Percentiles rank a stretch among this genome's conserved stretches.
Evolutionary conservation across 2,113 vertebrate species (phyloP).

Genomic region (Puffinus mauretanicus): DNA sequence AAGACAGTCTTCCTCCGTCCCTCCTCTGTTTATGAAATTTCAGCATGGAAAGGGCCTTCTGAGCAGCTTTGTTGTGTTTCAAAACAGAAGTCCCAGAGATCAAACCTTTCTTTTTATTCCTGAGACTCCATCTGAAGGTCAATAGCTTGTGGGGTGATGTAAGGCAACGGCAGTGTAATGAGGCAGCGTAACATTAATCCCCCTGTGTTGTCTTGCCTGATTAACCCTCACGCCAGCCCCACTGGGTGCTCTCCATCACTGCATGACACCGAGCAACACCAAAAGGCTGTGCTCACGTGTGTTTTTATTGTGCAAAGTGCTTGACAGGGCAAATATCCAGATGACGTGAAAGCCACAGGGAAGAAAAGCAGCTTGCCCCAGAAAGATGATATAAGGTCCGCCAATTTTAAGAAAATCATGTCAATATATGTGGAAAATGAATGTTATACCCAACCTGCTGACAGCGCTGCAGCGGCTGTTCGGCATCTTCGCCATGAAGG

Average conservation of each 20-base stretch:
- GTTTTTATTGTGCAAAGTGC: neutral
- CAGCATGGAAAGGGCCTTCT: neutral
- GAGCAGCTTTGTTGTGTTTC: conserved; percentile 32
- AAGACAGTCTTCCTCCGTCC: neutral
- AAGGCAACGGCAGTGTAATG: conserved; percentile 29
- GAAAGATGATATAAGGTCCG: neutral
- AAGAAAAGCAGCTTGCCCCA: neutral
- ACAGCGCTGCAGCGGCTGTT: neutral
- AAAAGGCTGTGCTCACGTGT: neutral
- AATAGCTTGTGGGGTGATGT: conserved; percentile 44
- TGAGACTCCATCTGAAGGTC: conserved; percentile 69
- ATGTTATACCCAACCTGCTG: neutral
- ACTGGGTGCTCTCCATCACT: conserved; percentile 27
- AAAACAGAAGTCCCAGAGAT: conserved; percentile 29
- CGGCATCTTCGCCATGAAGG: neutral
- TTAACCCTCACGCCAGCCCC: conserved; percentile 61
- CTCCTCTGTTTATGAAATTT: neutral
- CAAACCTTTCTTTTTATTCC: conserved; percentile 80
- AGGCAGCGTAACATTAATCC: conserved; percentile 55
- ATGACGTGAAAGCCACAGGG: neutral
- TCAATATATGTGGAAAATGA: neutral
- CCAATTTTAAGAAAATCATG: neutral
- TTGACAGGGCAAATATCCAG: conserved; percentile 24
- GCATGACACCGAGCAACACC: conserved; percentile 42
- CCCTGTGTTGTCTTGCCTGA: conserved; percentile 57